A percentile compares a stretch with the other conserved stretches of the same genome.
phyloP scores from a whole-genome alignment of 1,140 invertebrate species.

The Drosophila ironensis region DNA sequence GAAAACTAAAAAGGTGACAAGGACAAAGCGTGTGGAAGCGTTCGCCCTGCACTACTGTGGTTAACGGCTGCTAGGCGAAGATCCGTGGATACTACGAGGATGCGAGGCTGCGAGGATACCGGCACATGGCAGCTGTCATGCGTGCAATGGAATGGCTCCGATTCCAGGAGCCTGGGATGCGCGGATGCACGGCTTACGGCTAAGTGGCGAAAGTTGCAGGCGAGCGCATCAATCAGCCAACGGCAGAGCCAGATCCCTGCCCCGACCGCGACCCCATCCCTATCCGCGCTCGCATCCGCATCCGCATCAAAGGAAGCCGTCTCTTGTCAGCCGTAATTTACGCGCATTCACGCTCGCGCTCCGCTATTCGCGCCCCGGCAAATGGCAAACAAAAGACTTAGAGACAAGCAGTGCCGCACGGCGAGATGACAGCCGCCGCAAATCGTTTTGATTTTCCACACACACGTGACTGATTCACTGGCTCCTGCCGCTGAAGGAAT shows the following conservation, averaged over 20 bases:
- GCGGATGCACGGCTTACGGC: slow-evolving; percentile 37
- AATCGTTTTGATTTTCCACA: slow-evolving; percentile 69
- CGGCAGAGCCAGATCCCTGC: background rate
- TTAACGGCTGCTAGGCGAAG: slow-evolving; percentile 9
- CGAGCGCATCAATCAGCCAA: slow-evolving; percentile 66
- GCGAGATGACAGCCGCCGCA: slow-evolving; percentile 28
- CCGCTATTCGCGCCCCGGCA: slow-evolving; percentile 25
- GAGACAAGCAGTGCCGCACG: slow-evolving; percentile 18
- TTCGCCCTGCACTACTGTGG: slow-evolving; percentile 47
- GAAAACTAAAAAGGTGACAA: slow-evolving; percentile 79
- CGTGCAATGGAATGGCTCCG: slow-evolving; percentile 48
- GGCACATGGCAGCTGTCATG: slow-evolving; percentile 71
- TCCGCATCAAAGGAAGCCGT: slow-evolving; percentile 33
- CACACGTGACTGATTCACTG: slow-evolving; percentile 58
- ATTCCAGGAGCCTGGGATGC: slow-evolving; percentile 29
- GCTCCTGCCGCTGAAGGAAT: background rate
- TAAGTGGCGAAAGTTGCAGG: slow-evolving; percentile 63
- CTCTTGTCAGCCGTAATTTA: slow-evolving; percentile 73
- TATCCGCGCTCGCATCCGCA: background rate
- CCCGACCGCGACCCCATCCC: background rate
- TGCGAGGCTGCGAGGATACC: slow-evolving; percentile 18
- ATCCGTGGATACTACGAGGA: background rate
- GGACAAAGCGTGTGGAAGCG: slow-evolving; percentile 59
- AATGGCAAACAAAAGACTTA: slow-evolving; percentile 73
- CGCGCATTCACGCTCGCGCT: slow-evolving; percentile 58